Evolutionary conservation across 37 sponge, comb jelly and placozoan genomes (phyloP).

Genomic region (Dysidea cf. avara): DNA sequence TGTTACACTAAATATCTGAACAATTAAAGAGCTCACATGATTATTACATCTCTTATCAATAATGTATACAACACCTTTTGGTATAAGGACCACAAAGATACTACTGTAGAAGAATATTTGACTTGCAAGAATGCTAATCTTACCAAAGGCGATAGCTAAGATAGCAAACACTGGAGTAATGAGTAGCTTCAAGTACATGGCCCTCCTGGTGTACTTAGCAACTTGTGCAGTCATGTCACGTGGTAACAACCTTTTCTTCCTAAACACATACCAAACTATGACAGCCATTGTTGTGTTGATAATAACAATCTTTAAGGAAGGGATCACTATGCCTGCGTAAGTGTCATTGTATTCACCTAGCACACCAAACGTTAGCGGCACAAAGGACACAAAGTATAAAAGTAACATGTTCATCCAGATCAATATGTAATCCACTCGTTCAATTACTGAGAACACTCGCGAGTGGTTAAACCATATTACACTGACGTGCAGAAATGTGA

Average conservation of each 20-base stretch:
- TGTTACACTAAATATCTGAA: too few species aligned
- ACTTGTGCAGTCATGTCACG: slow-evolving; percentile 32
- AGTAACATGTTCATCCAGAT: slow-evolving; percentile 71
- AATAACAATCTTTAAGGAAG: too few species aligned
- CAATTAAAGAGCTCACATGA: too few species aligned
- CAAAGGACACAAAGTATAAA: background rate
- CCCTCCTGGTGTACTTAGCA: slow-evolving; percentile 15
- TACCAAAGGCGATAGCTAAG: slow-evolving; percentile 26
- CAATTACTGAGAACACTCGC: slow-evolving; percentile 57
- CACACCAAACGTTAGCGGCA: too few species aligned
- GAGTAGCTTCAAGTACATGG: slow-evolving; percentile 21
- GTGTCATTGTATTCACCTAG: too few species aligned
- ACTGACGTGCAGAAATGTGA: background rate
- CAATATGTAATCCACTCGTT: slow-evolving; percentile 54
- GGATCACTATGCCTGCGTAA: too few species aligned
- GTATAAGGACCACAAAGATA: background rate
- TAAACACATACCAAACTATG: slow-evolving; percentile 43
- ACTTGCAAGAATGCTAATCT: background rate
- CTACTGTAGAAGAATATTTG: slow-evolving; percentile 29
- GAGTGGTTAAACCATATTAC: background rate
- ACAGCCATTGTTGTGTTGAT: slow-evolving; percentile 1
- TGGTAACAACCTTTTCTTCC: slow-evolving; percentile 39
- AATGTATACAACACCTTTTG: background rate
- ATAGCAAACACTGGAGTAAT: slow-evolving; percentile 41
- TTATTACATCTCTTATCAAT: slow-evolving; percentile 12